Conservation (phyloP, 2,888 invertebrate genomes). For the Dastarcus helophoroides region DNA sequence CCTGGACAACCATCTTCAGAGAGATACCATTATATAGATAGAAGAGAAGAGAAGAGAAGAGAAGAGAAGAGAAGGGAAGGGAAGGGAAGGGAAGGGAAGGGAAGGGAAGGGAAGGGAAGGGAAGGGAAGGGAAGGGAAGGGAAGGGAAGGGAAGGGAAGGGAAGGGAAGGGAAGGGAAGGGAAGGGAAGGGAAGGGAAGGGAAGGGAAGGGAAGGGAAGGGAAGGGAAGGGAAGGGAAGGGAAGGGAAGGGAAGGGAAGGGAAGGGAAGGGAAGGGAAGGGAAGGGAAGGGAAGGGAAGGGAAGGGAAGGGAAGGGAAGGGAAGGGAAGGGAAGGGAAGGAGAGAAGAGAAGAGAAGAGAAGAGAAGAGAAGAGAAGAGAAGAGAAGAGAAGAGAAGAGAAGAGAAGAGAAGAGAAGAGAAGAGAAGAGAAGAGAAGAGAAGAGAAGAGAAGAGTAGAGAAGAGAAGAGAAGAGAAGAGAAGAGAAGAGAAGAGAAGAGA, state of each 20-base stretch:
- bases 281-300: constrained; percentile 11
- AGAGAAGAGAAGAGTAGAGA: constrained; percentile 10
- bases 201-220: constrained; percentile 11
- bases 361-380: constrained; percentile 10
- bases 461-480: constrained; percentile 10
- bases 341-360: constrained; percentile 10
- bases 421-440: constrained; percentile 10
- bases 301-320: constrained; percentile 11
- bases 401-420: constrained; percentile 10
- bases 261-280: constrained; percentile 11
- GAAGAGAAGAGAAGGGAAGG: too few species aligned
- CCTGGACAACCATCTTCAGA: too few species aligned
- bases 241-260: constrained; percentile 11
- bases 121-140: too few species aligned
- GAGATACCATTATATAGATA: too few species aligned
- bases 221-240: constrained; percentile 11
- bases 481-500: constrained; percentile 10
- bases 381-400: constrained; percentile 10
- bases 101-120: too few species aligned
- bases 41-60: too few species aligned
- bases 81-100: too few species aligned
- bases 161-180: constrained; percentile 8
- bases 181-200: constrained; percentile 11
- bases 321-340: constrained; percentile 11
- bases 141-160: too few species aligned